These are phyloP conservation scores for Poeciliopsis paucimaculata DNA, from an alignment of 2,797 vertebrate genomes.

Conservation along the genomic window DNA sequence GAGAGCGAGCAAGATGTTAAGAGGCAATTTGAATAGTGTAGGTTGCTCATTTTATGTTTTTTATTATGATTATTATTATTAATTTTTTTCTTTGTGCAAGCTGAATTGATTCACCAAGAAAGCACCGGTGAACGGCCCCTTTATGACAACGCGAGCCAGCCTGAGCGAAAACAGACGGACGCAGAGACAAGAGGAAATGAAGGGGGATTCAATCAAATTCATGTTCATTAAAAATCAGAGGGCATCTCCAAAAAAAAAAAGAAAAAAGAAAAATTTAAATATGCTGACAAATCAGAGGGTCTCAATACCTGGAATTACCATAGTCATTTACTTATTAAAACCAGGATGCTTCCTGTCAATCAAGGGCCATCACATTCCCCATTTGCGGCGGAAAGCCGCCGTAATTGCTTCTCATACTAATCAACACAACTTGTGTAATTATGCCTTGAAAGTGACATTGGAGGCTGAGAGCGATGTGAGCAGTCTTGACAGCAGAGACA, in stretches of 20 bases:
- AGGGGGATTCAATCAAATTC: slow-evolving; percentile 73
- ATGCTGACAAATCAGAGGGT: slow-evolving; percentile 86
- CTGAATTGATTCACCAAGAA: slow-evolving; percentile 35
- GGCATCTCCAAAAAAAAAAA: slow-evolving; percentile 52
- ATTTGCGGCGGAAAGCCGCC: slow-evolving; percentile 84
- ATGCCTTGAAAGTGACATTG: slow-evolving; percentile 89
- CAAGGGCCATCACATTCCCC: slow-evolving; percentile 84
- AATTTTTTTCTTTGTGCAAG: slow-evolving; percentile 21
- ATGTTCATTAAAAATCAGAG: slow-evolving; percentile 82
- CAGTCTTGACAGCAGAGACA: slow-evolving; percentile 81
- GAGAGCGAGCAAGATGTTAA: slow-evolving; percentile 60
- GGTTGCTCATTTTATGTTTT: slow-evolving; percentile 30
- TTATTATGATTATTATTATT: slow-evolving; percentile 16
- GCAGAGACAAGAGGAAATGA: slow-evolving; percentile 40
- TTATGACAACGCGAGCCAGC: slow-evolving; percentile 45
- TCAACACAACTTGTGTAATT: slow-evolving; percentile 90
- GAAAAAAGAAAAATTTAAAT: slow-evolving; percentile 69
- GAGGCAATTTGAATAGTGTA: slow-evolving; percentile 52
- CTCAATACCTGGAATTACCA: slow-evolving; percentile 86
- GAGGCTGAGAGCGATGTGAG: slow-evolving; percentile 81
- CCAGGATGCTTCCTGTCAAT: slow-evolving; percentile 86
- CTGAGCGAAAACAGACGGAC: slow-evolving; percentile 42
- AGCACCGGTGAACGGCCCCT: slow-evolving; percentile 37
- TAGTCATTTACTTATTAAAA: slow-evolving; percentile 89
- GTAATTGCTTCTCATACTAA: slow-evolving; percentile 90